These are phyloP conservation scores for Corvus moneduloides DNA, from an alignment of 2,113 vertebrate genomes.

Conservation along the genomic window DNA sequence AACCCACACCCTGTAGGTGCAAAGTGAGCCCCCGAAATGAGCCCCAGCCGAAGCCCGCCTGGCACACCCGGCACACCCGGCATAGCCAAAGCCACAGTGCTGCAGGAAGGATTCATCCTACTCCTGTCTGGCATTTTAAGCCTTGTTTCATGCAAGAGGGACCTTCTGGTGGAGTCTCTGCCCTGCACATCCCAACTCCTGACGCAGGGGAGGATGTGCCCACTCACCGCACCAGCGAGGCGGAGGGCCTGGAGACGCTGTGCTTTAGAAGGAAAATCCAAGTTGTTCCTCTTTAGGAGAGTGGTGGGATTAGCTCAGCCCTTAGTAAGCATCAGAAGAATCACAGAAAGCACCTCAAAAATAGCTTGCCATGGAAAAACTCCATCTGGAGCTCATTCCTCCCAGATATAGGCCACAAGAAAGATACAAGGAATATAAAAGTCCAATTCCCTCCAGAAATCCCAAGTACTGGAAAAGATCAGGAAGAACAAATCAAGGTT, in stretches of 20 bases:
- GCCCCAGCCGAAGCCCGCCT: neutral
- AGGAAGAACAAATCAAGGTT: neutral
- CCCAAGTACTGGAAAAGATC: neutral
- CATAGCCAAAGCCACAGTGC: neutral
- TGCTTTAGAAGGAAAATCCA: neutral
- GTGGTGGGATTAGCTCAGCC: neutral
- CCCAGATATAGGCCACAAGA: neutral
- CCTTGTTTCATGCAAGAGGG: neutral
- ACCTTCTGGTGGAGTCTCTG: neutral
- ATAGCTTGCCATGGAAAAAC: neutral
- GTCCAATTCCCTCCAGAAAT: neutral
- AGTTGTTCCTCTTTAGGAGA: neutral
- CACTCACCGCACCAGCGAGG: fast-evolving
- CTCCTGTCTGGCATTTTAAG: neutral
- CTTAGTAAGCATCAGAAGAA: neutral
- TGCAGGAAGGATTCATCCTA: neutral
- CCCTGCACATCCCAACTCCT: neutral
- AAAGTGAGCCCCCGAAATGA: neutral
- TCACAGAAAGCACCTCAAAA: neutral
- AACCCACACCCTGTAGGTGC: neutral
- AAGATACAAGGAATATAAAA: neutral
- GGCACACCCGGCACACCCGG: neutral
- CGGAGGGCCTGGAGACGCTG: neutral
- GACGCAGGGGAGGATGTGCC: neutral
- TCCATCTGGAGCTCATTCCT: neutral